Percentiles rank a stretch among this genome's conserved stretches.
Conservation (phyloP, 2,888 invertebrate genomes). For the Ptychoptera contaminata region DNA sequence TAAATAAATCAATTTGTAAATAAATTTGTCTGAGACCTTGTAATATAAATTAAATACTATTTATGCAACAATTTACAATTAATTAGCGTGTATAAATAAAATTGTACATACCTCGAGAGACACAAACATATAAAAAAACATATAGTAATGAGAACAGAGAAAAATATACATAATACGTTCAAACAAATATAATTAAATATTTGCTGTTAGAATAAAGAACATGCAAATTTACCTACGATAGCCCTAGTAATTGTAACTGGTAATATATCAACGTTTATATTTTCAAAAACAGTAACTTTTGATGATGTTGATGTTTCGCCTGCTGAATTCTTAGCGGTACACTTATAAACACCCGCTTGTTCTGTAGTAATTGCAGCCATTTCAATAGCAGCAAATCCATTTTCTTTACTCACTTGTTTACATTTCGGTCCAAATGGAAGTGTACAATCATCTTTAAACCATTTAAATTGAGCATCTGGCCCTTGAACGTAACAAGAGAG, state of each 20-base stretch:
- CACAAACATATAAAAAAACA: conserved; percentile 10
- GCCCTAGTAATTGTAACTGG: conserved; percentile 60
- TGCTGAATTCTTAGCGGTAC: conserved; percentile 56
- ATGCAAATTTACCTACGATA: conserved; percentile 46
- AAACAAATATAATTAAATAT: conserved; percentile 1
- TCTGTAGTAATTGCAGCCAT: conserved; percentile 47
- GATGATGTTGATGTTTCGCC: conserved; percentile 55
- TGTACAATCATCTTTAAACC: conserved; percentile 55
- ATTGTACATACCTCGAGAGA: background rate
- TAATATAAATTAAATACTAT: no score
- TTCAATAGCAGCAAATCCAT: conserved; percentile 57
- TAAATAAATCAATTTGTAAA: no score
- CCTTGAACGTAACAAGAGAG: conserved; percentile 65
- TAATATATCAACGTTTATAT: conserved; percentile 47
- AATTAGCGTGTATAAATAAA: no score
- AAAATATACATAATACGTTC: background rate
- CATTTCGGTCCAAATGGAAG: conserved; percentile 42
- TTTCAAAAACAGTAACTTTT: conserved; percentile 49
- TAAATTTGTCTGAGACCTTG: no score
- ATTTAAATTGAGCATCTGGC: conserved; percentile 52
- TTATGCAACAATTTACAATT: no score
- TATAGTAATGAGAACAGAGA: conserved; percentile 7
- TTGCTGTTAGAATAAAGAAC: background rate
- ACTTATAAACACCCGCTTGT: conserved; percentile 64
- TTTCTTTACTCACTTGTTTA: conserved; percentile 41